These are phyloP conservation scores for Busseola fusca DNA, from an alignment of 2,888 invertebrate genomes.

Conservation along the genomic window DNA sequence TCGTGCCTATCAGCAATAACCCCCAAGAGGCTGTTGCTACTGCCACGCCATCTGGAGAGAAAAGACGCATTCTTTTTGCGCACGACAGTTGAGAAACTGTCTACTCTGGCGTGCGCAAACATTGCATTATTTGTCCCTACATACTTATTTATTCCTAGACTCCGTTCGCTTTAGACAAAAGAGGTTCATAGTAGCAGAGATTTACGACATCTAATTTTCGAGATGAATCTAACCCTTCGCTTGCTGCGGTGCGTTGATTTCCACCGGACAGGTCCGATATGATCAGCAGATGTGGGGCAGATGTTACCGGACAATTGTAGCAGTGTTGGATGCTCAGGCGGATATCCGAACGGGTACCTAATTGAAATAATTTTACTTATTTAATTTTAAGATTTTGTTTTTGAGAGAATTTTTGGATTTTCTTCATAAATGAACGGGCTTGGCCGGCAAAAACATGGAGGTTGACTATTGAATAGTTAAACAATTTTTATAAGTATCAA, in stretches of 20 bases:
- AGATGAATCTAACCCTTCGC: conserved; percentile 78
- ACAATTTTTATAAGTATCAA: no score
- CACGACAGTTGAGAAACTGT: no score
- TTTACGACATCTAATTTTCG: no score
- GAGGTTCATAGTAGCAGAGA: no score
- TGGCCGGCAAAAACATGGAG: not conserved
- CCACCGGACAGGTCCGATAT: conserved; percentile 83
- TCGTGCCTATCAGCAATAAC: no score
- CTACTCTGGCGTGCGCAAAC: no score
- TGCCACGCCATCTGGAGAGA: no score
- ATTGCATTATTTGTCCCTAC: no score
- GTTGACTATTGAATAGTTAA: not conserved
- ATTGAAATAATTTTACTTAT: conserved; percentile 43
- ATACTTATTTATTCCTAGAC: no score
- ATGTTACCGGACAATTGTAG: conserved; percentile 72
- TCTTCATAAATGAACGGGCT: not conserved
- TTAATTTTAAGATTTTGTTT: conserved; percentile 7
- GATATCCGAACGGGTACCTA: conserved; percentile 51
- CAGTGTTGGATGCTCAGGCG: conserved; percentile 38
- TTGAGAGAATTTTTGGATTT: not conserved
- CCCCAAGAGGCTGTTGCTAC: no score
- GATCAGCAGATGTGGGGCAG: conserved; percentile 86
- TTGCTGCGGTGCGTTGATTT: conserved; percentile 72
- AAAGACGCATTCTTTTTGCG: no score
- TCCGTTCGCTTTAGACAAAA: no score